Percentiles rank a stretch among this genome's conserved stretches.
Conservation (phyloP, 2,113 vertebrate genomes). For the Uria lomvia region DNA sequence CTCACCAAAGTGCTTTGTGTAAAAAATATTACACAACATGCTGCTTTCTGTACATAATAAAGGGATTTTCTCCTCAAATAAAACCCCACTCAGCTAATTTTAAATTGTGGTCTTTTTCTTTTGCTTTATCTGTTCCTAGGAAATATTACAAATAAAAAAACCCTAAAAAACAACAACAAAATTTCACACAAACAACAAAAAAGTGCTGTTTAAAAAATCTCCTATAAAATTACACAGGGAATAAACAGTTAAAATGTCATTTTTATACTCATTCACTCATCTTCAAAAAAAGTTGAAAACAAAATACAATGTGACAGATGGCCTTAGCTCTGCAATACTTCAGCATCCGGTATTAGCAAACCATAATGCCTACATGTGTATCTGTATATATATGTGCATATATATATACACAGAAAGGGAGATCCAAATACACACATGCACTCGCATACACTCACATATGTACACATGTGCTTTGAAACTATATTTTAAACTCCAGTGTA, state of each 20-base stretch:
- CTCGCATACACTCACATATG: background rate
- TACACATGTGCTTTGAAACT: background rate
- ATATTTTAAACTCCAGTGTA: slow-evolving; percentile 35
- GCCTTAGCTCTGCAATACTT: background rate
- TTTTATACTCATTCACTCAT: background rate
- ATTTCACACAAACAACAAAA: slow-evolving; percentile 44
- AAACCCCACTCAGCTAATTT: slow-evolving; percentile 1
- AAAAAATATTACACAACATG: slow-evolving; percentile 72
- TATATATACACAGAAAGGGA: background rate
- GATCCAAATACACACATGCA: background rate
- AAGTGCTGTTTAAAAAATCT: slow-evolving; percentile 67
- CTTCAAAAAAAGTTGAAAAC: slow-evolving; percentile 22
- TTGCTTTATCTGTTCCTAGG: slow-evolving; percentile 14
- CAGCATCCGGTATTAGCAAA: background rate
- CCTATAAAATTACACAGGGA: slow-evolving; percentile 38
- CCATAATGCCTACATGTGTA: background rate
- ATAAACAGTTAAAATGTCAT: slow-evolving; percentile 28
- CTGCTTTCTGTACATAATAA: slow-evolving; percentile 67
- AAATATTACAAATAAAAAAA: background rate
- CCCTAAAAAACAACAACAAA: background rate
- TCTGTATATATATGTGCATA: background rate
- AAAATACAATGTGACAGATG: background rate
- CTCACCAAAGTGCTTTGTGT: slow-evolving; percentile 75
- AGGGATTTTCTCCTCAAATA: slow-evolving; percentile 37
- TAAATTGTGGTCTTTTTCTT: slow-evolving; percentile 30